These are phyloP conservation scores for Mesorhabditis sp. DNA, from an alignment of 2,888 invertebrate genomes.

Conservation along the genomic window DNA sequence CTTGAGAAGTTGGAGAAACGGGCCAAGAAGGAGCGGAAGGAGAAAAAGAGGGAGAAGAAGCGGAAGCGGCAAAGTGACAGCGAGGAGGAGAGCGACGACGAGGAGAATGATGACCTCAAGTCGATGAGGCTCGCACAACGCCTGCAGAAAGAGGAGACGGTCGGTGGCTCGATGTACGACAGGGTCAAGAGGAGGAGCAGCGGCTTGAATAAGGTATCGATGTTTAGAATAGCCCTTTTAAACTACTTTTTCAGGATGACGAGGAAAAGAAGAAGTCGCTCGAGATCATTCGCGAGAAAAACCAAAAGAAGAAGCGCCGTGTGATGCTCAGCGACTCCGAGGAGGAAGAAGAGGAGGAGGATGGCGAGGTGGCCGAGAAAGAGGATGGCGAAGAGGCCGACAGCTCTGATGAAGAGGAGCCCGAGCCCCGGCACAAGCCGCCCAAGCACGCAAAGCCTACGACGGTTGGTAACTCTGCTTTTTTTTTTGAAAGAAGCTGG, in stretches of 20 bases:
- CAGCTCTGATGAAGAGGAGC: background rate
- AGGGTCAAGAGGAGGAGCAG: constrained; percentile 25
- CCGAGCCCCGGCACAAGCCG: too few relatives aligned
- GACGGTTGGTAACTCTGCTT: too few relatives aligned
- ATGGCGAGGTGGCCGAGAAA: constrained; percentile 6
- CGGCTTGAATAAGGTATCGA: constrained; percentile 10
- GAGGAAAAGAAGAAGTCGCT: constrained; percentile 16
- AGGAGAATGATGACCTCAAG: constrained; percentile 7
- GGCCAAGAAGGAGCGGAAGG: constrained; percentile 7
- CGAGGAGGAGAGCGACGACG: constrained; percentile 12
- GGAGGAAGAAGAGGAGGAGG: constrained; percentile 9
- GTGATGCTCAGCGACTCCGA: constrained; percentile 10
- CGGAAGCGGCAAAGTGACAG: background rate
- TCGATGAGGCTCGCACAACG: background rate
- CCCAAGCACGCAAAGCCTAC: too few relatives aligned
- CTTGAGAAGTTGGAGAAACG: constrained; percentile 9
- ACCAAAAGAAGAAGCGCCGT: constrained; percentile 10
- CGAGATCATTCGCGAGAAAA: constrained; percentile 13
- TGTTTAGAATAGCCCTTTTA: background rate
- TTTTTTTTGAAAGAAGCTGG: too few relatives aligned
- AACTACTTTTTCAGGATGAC: constrained; percentile 10
- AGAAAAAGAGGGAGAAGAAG: constrained; percentile 17
- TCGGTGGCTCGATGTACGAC: constrained; percentile 26
- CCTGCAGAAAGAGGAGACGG: constrained; percentile 7
- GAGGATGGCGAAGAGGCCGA: constrained; percentile 4